Evolutionary conservation across 2,888 invertebrate genomes (phyloP).

Genomic region (Diploptera punctata): DNA sequence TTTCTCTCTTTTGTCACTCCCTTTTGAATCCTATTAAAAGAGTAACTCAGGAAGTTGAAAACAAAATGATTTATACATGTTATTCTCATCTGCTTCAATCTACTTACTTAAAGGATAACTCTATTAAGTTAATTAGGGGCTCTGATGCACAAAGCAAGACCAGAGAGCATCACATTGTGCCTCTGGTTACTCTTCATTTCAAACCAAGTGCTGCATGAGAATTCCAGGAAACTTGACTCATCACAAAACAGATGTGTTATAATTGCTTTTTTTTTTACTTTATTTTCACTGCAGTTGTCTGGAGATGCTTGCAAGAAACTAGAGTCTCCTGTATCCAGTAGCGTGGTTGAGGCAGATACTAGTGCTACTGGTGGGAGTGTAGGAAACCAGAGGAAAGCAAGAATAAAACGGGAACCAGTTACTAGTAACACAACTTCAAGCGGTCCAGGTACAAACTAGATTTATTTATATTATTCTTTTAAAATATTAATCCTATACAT

Average conservation of each 20-base stretch:
- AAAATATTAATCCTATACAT: no score
- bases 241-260: neutral
- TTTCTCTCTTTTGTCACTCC: no score
- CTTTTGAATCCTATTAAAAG: no score
- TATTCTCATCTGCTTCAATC: no score
- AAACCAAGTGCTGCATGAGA: neutral
- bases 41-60: no score
- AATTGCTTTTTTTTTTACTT: no score
- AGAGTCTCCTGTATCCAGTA: slow-evolving; percentile 41
- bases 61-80: no score
- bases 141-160: no score
- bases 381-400: slow-evolving; percentile 28
- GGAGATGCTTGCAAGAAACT: slow-evolving; percentile 43
- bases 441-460: slow-evolving; percentile 5
- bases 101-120: no score
- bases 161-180: no score
- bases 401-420: slow-evolving; percentile 58
- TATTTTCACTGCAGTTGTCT: slow-evolving; percentile 34
- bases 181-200: neutral
- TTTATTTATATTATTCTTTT: no score
- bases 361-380: slow-evolving; percentile 25
- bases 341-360: slow-evolving; percentile 47
- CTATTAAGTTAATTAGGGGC: no score
- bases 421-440: slow-evolving; percentile 45
- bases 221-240: neutral